Conservation (phyloP, 2,888 invertebrate genomes). For the Mesoligia furuncula region DNA sequence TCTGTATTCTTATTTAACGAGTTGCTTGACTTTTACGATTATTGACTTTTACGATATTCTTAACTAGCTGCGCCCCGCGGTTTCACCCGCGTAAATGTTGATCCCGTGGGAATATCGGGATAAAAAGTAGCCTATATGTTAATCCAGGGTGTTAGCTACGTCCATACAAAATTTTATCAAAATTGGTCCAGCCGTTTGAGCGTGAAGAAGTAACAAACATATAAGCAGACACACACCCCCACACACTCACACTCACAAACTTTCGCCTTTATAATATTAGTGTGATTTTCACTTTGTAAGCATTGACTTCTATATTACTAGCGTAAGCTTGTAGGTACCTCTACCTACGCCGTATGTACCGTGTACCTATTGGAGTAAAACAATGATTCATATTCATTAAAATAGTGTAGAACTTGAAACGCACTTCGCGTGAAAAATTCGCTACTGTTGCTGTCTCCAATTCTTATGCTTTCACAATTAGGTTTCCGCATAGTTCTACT, state of each 20-base stretch:
- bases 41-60: conserved; percentile 25
- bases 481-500: not conserved
- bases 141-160: too few species aligned
- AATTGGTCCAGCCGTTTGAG: too few species aligned
- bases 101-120: too few species aligned
- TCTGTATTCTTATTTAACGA: conserved; percentile 47
- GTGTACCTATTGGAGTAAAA: not conserved
- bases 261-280: too few species aligned
- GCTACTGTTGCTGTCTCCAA: not conserved
- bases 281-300: conserved; percentile 25
- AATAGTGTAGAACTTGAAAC: not conserved
- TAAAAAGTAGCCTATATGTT: too few species aligned
- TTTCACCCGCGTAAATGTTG: too few species aligned
- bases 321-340: not conserved
- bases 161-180: too few species aligned
- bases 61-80: too few species aligned
- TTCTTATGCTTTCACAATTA: not conserved
- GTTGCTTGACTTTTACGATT: conserved; percentile 49
- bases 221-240: too few species aligned
- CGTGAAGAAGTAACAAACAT: too few species aligned
- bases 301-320: too few species aligned
- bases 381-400: conserved; percentile 4
- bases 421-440: not conserved
- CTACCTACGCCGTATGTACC: not conserved
- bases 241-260: too few species aligned